A percentile compares a stretch with the other conserved stretches of the same genome.
phyloP scores from a whole-genome alignment of 2,888 invertebrate genomes.

The Trissolcus japonicus region DNA sequence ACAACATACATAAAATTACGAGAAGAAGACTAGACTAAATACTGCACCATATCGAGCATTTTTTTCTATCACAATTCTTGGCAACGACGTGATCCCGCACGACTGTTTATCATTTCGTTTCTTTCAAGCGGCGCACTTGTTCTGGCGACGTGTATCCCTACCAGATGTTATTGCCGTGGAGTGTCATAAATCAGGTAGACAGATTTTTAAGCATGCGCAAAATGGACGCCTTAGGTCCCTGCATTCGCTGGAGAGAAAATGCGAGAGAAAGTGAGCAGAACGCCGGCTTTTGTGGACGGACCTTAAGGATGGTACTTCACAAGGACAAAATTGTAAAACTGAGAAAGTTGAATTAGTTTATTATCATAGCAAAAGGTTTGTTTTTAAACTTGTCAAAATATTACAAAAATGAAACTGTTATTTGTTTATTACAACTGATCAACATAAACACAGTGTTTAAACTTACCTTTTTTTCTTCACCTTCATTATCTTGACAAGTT shows the following conservation, averaged over 20 bases:
- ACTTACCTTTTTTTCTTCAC: too few species aligned
- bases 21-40: slow-evolving; percentile 44
- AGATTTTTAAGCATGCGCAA: slow-evolving; percentile 33
- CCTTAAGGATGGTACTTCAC: neutral
- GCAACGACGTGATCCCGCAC: slow-evolving; percentile 1
- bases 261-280: slow-evolving; percentile 1
- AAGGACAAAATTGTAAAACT: too few species aligned
- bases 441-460: too few species aligned
- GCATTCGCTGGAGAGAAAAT: neutral
- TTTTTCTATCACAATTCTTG: slow-evolving; percentile 24
- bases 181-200: slow-evolving; percentile 20
- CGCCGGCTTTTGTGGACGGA: neutral
- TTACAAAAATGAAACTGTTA: too few species aligned
- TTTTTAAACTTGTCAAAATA: too few species aligned
- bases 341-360: too few species aligned
- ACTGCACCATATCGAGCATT: slow-evolving; percentile 31
- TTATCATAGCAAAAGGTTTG: too few species aligned
- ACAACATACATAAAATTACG: slow-evolving; percentile 17
- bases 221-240: slow-evolving; percentile 17
- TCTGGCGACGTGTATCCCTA: slow-evolving; percentile 17
- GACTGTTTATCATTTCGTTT: slow-evolving; percentile 38
- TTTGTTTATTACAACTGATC: too few species aligned
- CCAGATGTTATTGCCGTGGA: slow-evolving; percentile 33
- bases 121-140: slow-evolving; percentile 24
- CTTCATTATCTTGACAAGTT: too few species aligned